These are phyloP conservation scores for Eleginops maclovinus DNA, from an alignment of 2,113 vertebrate genomes.

Conservation along the genomic window DNA sequence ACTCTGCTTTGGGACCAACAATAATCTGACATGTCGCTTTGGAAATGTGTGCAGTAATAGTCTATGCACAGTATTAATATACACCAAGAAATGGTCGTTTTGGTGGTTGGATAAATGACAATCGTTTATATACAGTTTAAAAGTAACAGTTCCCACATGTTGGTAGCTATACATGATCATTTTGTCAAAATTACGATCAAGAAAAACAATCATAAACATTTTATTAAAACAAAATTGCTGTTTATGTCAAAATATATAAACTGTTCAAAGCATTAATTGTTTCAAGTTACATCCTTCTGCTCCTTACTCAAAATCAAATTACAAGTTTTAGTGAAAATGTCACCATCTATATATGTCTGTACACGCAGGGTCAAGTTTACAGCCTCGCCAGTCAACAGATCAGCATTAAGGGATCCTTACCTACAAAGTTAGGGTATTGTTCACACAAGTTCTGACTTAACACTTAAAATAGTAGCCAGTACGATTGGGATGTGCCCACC, in stretches of 20 bases:
- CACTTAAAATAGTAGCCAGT: background rate
- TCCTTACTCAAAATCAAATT: conserved; percentile 13
- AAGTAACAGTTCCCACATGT: no score
- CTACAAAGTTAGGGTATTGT: background rate
- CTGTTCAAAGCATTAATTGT: background rate
- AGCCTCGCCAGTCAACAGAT: background rate
- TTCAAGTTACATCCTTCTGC: conserved; percentile 18
- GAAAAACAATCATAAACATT: conserved; percentile 36
- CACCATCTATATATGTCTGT: conserved; percentile 31
- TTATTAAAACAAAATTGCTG: conserved; percentile 50
- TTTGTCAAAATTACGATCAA: conserved; percentile 7
- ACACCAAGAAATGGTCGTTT: no score
- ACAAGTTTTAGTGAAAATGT: conserved; percentile 24
- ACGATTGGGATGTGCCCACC: background rate
- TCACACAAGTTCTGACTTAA: background rate
- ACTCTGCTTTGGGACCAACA: no score
- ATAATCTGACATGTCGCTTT: no score
- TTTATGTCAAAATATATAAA: conserved; percentile 6
- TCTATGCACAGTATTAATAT: no score
- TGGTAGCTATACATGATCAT: no score
- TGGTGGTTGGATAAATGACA: no score
- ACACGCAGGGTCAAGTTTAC: conserved; percentile 10
- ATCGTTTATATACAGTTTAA: no score
- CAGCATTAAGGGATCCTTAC: background rate
- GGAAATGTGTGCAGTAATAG: no score